Percentiles rank a stretch among this genome's conserved stretches.
Evolutionary conservation across 2,797 vertebrate genomes (phyloP).

Genomic region (Acestrorhynchus altus): DNA sequence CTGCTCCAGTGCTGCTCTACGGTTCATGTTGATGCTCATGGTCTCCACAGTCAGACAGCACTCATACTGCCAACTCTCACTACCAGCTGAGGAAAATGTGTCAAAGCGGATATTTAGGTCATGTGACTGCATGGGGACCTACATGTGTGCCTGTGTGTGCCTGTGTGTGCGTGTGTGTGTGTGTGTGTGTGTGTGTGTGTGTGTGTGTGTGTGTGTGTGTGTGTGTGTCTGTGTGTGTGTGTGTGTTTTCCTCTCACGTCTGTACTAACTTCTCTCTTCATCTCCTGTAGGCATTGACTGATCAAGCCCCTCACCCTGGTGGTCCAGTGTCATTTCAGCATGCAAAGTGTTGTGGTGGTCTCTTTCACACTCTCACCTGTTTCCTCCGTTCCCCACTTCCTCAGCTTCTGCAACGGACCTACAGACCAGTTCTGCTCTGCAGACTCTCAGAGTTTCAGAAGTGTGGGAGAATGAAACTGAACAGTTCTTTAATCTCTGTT

Average conservation of each 20-base stretch:
- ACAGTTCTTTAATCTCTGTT: not conserved
- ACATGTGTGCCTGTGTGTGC: no score
- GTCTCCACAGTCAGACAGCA: slow-evolving; percentile 63
- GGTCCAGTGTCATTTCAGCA: no score
- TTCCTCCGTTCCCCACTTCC: slow-evolving; percentile 45
- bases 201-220: no score
- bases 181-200: no score
- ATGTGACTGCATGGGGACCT: slow-evolving; percentile 83
- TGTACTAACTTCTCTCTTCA: slow-evolving; percentile 27
- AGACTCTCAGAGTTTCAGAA: not conserved
- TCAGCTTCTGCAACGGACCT: slow-evolving; percentile 17
- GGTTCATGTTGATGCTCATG: slow-evolving; percentile 77
- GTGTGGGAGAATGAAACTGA: not conserved
- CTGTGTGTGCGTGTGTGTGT: no score
- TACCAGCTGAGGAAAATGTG: slow-evolving; percentile 58
- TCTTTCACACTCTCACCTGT: slow-evolving; percentile 65
- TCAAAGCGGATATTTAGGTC: slow-evolving; percentile 80
- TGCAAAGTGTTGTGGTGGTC: slow-evolving; percentile 62
- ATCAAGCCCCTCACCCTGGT: no score
- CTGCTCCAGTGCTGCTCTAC: slow-evolving; percentile 71
- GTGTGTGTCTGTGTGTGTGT: slow-evolving; percentile 59
- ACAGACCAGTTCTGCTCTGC: slow-evolving; percentile 27
- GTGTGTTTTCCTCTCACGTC: slow-evolving; percentile 67
- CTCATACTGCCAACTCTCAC: slow-evolving; percentile 43
- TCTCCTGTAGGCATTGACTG: slow-evolving; percentile 56